Conservation (phyloP, 2,113 vertebrate genomes). For the Salvelinus namaycush region DNA sequence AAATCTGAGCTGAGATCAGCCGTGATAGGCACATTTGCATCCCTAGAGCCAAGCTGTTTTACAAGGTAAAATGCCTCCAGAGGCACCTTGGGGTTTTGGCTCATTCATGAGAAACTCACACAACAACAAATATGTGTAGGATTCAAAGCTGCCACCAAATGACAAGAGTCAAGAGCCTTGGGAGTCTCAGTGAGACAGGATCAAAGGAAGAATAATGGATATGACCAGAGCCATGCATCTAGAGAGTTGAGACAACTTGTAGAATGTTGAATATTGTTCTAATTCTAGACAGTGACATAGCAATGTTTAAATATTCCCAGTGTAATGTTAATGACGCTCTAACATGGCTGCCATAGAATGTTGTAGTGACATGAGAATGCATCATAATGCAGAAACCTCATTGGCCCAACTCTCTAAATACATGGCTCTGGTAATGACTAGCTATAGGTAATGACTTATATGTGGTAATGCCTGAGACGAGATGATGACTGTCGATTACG, state of each 20-base stretch:
- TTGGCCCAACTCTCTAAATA: too few species aligned
- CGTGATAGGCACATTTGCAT: slow-evolving; percentile 57
- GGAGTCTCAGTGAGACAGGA: neutral
- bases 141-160: neutral
- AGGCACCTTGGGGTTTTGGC: neutral
- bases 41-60: slow-evolving; percentile 52
- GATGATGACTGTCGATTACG: slow-evolving; percentile 2
- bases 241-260: neutral
- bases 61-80: slow-evolving; percentile 42
- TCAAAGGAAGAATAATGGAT: neutral
- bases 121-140: neutral
- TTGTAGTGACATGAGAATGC: too few species aligned
- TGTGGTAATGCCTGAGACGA: neutral
- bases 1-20: slow-evolving; percentile 40
- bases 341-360: too few species aligned
- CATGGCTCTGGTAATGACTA: too few species aligned
- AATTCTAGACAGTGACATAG: too few species aligned
- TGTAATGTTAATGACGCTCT: too few species aligned
- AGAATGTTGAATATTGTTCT: too few species aligned
- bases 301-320: too few species aligned
- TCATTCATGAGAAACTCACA: neutral
- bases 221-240: neutral
- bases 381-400: too few species aligned
- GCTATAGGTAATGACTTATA: neutral
- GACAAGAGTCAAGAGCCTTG: neutral